These are phyloP conservation scores for Atrichornis clamosus DNA, from an alignment of 2,113 vertebrate genomes.

Conservation along the genomic window DNA sequence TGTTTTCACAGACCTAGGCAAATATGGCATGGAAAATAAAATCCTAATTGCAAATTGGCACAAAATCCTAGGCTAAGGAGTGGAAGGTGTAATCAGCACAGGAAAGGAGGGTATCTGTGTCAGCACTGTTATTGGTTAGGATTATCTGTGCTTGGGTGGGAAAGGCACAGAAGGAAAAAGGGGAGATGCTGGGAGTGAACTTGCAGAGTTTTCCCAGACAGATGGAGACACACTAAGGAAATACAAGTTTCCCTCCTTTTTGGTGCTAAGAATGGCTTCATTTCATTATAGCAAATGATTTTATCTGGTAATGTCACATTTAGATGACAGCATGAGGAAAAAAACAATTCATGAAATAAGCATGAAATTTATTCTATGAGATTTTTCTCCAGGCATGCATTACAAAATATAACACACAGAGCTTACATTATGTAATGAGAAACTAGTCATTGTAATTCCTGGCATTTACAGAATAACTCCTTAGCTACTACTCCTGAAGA, in stretches of 20 bases:
- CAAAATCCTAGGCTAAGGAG: neutral
- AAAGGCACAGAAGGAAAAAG: slow-evolving; percentile 1
- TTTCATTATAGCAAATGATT: neutral
- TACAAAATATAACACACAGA: slow-evolving; percentile 1
- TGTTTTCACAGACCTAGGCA: slow-evolving; percentile 25
- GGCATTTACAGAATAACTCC: neutral
- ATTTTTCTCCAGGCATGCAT: slow-evolving; percentile 9
- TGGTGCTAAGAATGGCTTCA: neutral
- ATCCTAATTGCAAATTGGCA: slow-evolving; percentile 21
- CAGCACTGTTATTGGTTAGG: neutral
- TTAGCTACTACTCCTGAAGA: neutral
- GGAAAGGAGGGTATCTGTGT: slow-evolving; percentile 16
- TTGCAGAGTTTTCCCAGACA: slow-evolving; percentile 12
- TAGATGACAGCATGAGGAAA: neutral
- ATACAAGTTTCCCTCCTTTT: neutral
- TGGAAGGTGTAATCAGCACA: slow-evolving; percentile 22
- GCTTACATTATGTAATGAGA: slow-evolving; percentile 1
- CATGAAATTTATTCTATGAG: slow-evolving; percentile 25
- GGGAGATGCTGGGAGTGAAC: slow-evolving; percentile 24
- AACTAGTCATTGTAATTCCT: slow-evolving; percentile 19
- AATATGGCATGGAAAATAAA: slow-evolving; percentile 33
- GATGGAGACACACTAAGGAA: neutral
- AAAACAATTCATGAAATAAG: neutral
- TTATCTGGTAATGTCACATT: neutral
- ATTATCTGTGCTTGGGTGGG: neutral